Conservation (phyloP, 2,888 invertebrate species). For the Scelioninae gen. 2 region DNA sequence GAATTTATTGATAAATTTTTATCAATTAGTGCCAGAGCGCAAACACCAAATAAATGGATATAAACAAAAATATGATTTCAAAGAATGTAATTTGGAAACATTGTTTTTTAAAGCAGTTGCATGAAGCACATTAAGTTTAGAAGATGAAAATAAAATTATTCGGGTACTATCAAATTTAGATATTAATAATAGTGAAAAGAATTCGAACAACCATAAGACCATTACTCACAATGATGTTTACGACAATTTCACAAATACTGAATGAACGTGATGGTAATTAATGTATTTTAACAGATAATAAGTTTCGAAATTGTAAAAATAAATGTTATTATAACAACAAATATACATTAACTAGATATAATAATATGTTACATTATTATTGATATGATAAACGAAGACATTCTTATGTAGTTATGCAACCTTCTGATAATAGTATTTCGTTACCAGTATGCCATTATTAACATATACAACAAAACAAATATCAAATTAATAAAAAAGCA, state of each 20-base stretch:
- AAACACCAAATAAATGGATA: slow-evolving; percentile 33
- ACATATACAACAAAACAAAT: too few relatives aligned
- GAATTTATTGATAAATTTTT: slow-evolving; percentile 40
- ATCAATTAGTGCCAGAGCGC: slow-evolving; percentile 30
- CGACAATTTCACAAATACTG: slow-evolving; percentile 16
- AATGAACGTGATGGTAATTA: not conserved
- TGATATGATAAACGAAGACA: too few relatives aligned
- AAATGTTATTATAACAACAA: too few relatives aligned
- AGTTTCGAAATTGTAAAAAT: too few relatives aligned
- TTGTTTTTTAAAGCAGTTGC: slow-evolving; percentile 41
- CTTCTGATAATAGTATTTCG: too few relatives aligned
- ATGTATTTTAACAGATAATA: too few relatives aligned
- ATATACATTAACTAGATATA: too few relatives aligned
- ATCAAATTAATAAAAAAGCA: too few relatives aligned
- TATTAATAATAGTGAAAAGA: slow-evolving; percentile 28
- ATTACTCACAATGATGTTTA: slow-evolving; percentile 15
- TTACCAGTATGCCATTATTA: too few relatives aligned
- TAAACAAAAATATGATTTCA: slow-evolving; percentile 13
- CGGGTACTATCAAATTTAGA: slow-evolving; percentile 39
- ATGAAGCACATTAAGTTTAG: slow-evolving; percentile 30
- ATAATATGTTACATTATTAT: too few relatives aligned
- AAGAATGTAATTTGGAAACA: slow-evolving; percentile 25
- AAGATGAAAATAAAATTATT: slow-evolving; percentile 33
- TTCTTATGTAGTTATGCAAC: too few relatives aligned
- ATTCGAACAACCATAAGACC: slow-evolving; percentile 12